A percentile compares a stretch with the other conserved stretches of the same genome.
phyloP scores from a whole-genome alignment of 1,140 invertebrate species.

The Eupristina koningsbergeri region DNA sequence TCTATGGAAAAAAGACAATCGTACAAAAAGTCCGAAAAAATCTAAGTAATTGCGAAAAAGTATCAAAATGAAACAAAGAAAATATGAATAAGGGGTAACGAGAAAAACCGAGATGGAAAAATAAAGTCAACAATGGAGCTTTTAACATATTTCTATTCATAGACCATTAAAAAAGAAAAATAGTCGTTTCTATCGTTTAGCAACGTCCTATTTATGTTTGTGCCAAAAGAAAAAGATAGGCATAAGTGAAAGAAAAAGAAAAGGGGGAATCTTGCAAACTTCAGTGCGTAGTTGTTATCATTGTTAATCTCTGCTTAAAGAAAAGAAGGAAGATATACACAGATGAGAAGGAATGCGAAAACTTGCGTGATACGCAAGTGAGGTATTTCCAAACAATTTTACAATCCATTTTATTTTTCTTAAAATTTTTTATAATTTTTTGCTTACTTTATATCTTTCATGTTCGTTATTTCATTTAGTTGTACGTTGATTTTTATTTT shows the following conservation, averaged over 20 bases:
- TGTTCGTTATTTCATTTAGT: not conserved
- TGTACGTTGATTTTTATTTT: too few relatives aligned
- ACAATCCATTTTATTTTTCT: not conserved
- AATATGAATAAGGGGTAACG: not conserved
- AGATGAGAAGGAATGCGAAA: conserved; percentile 41
- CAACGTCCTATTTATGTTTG: conserved; percentile 55
- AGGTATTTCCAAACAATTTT: conserved; percentile 18
- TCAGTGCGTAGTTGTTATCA: conserved; percentile 58
- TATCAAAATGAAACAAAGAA: conserved; percentile 1
- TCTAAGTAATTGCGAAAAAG: conserved; percentile 25
- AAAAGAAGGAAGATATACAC: not conserved
- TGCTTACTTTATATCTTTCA: not conserved
- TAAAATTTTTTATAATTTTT: not conserved
- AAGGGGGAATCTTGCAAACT: not conserved
- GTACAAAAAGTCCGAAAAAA: conserved; percentile 3
- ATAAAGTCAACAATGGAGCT: conserved; percentile 1
- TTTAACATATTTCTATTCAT: conserved; percentile 56
- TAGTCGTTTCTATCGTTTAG: too few relatives aligned
- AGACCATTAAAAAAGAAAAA: conserved; percentile 55
- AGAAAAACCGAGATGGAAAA: not conserved
- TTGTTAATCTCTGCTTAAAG: conserved; percentile 53
- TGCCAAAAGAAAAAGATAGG: conserved; percentile 47
- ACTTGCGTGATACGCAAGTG: not conserved
- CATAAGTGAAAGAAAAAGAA: conserved; percentile 42
- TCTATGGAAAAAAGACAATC: not conserved